Percentiles rank a stretch among this genome's conserved stretches.
Evolutionary conservation across 1,140 invertebrate genomes (phyloP).

Genomic region (Monochamus saltuarius): DNA sequence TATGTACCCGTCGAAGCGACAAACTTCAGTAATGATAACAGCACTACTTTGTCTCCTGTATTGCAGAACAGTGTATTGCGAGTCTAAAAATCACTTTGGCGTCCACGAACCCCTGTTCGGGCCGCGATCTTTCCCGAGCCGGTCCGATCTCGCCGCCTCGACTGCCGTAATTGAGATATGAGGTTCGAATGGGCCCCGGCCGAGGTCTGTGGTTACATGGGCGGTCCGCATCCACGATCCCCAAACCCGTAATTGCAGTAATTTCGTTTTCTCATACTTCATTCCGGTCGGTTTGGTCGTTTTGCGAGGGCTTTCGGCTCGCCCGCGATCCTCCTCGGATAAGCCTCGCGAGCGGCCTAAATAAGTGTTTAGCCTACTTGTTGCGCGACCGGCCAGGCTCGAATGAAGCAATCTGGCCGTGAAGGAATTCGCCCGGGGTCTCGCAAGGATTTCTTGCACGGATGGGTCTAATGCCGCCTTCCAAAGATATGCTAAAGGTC

Average conservation of each 20-base stretch:
- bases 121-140: background rate
- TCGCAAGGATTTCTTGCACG: conserved; percentile 9
- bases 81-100: too few species aligned
- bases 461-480: conserved; percentile 6
- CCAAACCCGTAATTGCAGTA: conserved; percentile 48
- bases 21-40: too few species aligned
- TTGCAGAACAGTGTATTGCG: too few species aligned
- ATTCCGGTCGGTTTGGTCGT: conserved; percentile 32
- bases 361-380: conserved; percentile 28
- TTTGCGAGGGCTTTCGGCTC: conserved; percentile 31
- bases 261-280: conserved; percentile 48
- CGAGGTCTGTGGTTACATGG: conserved; percentile 47
- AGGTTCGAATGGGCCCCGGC: conserved; percentile 28
- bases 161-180: conserved; percentile 46
- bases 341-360: conserved; percentile 16
- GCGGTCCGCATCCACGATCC: conserved; percentile 43
- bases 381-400: conserved; percentile 14
- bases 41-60: too few species aligned
- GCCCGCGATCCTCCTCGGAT: conserved; percentile 16
- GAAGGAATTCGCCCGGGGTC: conserved; percentile 7
- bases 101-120: too few species aligned
- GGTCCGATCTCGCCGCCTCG: conserved; percentile 2
- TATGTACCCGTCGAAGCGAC: too few species aligned
- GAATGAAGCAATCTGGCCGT: conserved; percentile 27
- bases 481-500: too few species aligned